Base-by-base conservation (phyloP, 1,140 invertebrate genomes). In the Drosophila auraria region DNA sequence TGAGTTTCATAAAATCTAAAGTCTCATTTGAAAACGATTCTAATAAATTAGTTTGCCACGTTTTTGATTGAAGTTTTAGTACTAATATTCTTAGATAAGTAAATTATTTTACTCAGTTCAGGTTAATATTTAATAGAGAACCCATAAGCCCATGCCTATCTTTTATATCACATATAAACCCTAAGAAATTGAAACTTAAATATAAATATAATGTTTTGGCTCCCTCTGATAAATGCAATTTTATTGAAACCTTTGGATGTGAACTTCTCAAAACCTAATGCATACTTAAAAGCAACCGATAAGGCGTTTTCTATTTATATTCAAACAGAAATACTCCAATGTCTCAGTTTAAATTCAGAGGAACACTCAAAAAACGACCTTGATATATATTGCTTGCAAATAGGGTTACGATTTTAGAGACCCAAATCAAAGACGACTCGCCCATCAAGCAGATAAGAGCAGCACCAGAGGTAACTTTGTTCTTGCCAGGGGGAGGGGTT, bases 361-460 rank as follows among this genome's bases (percentile, higher is more conserved):
- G 3, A 25, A 25, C n/a, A 38, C 27, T 61, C 7, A 23, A 2
- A 27, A 33, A n/a, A 23, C 25, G 44, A 47, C 64, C 51, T 70
- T 71, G 51, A 70, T 58, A 30, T 61, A n/a, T 44, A 60, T 42
- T 53, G 17, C 40, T 51, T 15, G 27, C 23, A 60, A 56, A 72
- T 36, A 72, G 40, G 11, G 15, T 23, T 50, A 27, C n/a, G 14
- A 40, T 68, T 20, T 45, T 47, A 27, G 51, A 71, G 33, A 51
- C 38, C 14, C n/a, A 71, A 60, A 56, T 53, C 62, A 40, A 42
- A 51, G 38, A 20, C 30, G 30, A 11, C 27, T n/a, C 14, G 14
- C 33, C 36, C 49, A 53, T 65, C 36, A 36, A 20, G 3, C 20
- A 47, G 68, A 66, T 50, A 58, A 59, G 49, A 36, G 17, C 5